Base-by-base conservation (phyloP, 2,113 vertebrate genomes). In the Sitta europaea region DNA sequence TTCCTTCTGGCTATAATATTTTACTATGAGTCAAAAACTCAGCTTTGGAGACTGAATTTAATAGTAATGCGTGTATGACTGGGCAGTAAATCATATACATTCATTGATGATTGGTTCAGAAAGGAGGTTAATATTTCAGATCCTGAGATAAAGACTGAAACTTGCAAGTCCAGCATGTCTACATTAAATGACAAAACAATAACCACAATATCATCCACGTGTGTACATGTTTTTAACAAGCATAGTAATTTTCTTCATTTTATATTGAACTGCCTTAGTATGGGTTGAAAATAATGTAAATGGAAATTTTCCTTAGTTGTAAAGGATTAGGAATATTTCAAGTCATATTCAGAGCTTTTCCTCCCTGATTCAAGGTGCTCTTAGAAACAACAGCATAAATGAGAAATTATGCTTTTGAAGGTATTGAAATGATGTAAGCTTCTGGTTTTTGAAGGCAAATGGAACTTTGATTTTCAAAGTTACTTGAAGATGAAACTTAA, bases 131-230 rank as follows among this genome's bases (percentile, higher is more conserved):
- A 14, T 35, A 19, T 11, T 91, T 50, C 28, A 74, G 51, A 23
- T 72, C 3, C 5, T 40, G 45, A 63, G 14, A 16, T 48, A 61
- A 76, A 80, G 15, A 57, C 14, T 68, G 61, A 90, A 87, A 40
- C 10, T 35, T 76, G 6, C 3, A 78, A 55, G 29, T 48, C 11
- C 33, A 29, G 2, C 7, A 2, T 71, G 38, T 55, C 23, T 36
- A 29, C 2, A 1, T 36, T 27, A 54, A 48, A n/a, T 62, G 27
- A 27, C 31, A 53, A 59, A 86, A 67, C 10, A 35, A 55, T 20
- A 84, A 14, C 3, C 28, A 45, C 0, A 1, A 31, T 36, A 50
- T 7, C 13, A 45, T 10, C 2, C 29, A 77, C 22, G 1, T 4
- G 10, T 25, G 35, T 23, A 14, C 19, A 3, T 40, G 19, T 16